phyloP scores from a whole-genome alignment of 1,140 invertebrate species.

The Drosophila sp. region DNA sequence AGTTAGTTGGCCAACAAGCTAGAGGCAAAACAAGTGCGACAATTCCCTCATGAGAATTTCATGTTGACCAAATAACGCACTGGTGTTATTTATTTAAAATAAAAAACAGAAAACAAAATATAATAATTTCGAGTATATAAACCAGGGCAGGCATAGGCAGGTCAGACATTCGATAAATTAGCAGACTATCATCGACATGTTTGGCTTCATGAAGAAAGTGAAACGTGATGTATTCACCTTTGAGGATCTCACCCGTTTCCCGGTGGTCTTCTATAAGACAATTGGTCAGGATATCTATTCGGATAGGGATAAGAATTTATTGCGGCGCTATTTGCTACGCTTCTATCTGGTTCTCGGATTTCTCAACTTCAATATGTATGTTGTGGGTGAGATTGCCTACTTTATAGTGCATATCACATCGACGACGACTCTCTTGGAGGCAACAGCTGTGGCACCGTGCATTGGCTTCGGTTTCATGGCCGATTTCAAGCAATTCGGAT shows the following conservation, averaged over 20 bases:
- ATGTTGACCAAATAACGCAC: constrained; percentile 31
- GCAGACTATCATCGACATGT: constrained; percentile 29
- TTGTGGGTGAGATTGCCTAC: constrained; percentile 70
- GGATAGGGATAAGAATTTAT: constrained; percentile 54
- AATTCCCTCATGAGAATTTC: constrained; percentile 67
- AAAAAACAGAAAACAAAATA: background rate
- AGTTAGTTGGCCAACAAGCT: constrained; percentile 11
- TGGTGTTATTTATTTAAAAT: background rate
- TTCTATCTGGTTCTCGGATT: constrained; percentile 62
- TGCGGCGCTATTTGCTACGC: constrained; percentile 55
- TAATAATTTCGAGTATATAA: constrained; percentile 56
- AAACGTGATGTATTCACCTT: constrained; percentile 48
- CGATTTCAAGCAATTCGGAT: constrained; percentile 71
- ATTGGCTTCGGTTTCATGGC: constrained; percentile 76
- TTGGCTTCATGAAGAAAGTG: constrained; percentile 43
- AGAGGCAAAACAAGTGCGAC: constrained; percentile 17
- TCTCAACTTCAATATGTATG: constrained; percentile 71
- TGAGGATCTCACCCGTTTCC: constrained; percentile 66
- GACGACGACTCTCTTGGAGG: constrained; percentile 67
- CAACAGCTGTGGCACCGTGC: constrained; percentile 70
- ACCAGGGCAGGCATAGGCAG: background rate
- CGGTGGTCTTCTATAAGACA: constrained; percentile 70
- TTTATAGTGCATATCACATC: constrained; percentile 70
- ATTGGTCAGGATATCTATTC: constrained; percentile 75
- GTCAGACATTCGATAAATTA: background rate